Percentiles rank a stretch among this genome's conserved stretches.
Conservation (phyloP, 2,888 invertebrate genomes). For the Tetrapedia diversipes region DNA sequence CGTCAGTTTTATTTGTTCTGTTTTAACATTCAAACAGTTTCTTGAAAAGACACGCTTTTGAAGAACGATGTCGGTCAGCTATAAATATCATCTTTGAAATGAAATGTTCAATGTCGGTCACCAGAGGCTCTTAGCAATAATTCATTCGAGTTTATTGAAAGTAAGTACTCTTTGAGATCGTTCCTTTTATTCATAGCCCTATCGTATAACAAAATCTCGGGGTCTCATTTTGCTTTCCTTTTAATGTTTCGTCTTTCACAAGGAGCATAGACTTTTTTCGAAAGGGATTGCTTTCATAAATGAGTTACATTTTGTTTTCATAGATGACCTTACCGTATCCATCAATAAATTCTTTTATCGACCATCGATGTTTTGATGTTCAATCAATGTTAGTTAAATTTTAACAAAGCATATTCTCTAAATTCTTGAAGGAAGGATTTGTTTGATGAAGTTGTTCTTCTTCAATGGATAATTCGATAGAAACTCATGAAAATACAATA, state of each 20-base stretch:
- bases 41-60: constrained; percentile 12
- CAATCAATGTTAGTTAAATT: too few species aligned
- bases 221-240: neutral
- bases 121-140: constrained; percentile 6
- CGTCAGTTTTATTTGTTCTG: constrained; percentile 10
- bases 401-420: too few species aligned
- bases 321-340: neutral
- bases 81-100: constrained; percentile 30
- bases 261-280: neutral
- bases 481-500: constrained; percentile 41
- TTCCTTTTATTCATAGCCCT: neutral
- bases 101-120: constrained; percentile 35
- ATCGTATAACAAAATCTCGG: constrained; percentile 7
- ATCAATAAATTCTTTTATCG: neutral
- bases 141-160: constrained; percentile 26
- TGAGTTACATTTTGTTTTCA: neutral
- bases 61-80: constrained; percentile 42
- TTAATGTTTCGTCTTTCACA: neutral
- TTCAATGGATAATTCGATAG: neutral
- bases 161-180: neutral
- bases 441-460: neutral
- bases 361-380: neutral
- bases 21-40: neutral
- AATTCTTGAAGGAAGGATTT: neutral
- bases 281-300: constrained; percentile 8